Conservation (phyloP, 2,797 vertebrate species). For the Microhierax caerulescens region DNA sequence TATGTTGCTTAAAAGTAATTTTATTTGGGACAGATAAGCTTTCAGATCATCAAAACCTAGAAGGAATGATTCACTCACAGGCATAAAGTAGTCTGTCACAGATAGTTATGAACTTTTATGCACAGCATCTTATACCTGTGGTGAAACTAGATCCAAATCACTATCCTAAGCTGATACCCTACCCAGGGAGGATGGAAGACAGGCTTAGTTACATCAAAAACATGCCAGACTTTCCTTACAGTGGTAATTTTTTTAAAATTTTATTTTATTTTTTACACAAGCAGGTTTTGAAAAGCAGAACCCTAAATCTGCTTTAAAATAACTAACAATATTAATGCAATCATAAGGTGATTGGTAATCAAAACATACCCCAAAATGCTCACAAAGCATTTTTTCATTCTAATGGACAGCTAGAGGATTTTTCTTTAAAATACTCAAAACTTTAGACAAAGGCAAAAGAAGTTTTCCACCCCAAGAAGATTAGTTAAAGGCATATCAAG, state of each 20-base stretch:
- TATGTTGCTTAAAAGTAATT: background rate
- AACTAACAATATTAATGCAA: background rate
- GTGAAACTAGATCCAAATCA: background rate
- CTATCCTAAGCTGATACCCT: background rate
- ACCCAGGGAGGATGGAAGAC: background rate
- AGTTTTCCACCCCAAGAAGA: background rate
- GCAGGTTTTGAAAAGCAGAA: background rate
- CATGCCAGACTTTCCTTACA: background rate
- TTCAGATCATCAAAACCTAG: background rate
- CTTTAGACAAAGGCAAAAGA: background rate
- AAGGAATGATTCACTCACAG: background rate
- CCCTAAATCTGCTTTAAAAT: background rate
- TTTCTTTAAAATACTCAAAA: background rate
- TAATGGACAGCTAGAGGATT: background rate
- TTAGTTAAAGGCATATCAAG: background rate
- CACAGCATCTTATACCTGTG: background rate
- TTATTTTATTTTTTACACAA: background rate
- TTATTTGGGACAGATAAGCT: background rate
- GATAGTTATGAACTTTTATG: fast-evolving
- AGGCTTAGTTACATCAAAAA: background rate
- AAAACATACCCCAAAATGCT: background rate
- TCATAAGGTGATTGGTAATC: background rate
- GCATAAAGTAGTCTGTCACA: background rate
- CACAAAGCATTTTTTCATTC: background rate
- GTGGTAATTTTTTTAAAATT: background rate